Base-by-base conservation (phyloP, 1,140 invertebrate genomes). In the Scylla paramamosain region DNA sequence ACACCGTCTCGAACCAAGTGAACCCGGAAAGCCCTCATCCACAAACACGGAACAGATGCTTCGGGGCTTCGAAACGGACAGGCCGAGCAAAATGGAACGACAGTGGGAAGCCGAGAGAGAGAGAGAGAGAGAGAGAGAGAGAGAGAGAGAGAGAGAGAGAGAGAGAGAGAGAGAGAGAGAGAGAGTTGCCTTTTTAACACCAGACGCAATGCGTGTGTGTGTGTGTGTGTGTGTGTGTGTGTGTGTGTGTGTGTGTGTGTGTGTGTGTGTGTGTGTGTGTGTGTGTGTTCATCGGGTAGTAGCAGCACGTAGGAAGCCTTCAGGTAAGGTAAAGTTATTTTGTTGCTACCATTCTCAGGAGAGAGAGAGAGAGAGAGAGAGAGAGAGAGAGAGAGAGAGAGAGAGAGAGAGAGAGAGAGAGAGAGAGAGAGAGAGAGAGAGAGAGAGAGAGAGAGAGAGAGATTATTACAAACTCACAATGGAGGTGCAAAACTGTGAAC, bases 361-460 rank as follows among this genome's bases (percentile, higher is more conserved):
- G 67, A 77, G 59, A 25, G 20, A 25, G 59, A 77, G 67, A 8
- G 10, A 0, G 67, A 77, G 67, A n/a, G 52, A 46, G n/a, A 46
- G n/a, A 20, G 3, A 12, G 32, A 28, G 39, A 52, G 32, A 29
- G 16, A 29, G 52, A 59, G 25, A 59, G 4, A 67, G 52, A 59
- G 52, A 86, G 28, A 88, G 28, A 88, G 86, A 88, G 86, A 88
- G 86, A 88, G 86, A 88, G 83, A 88, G 86, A 32, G 86, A 39
- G 86, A 39, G 86, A 88, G 86, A 46, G n/a, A 46, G n/a, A 6
- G 0, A 12, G 32, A 28, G 39, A 46, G 32, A 29, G 25, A 16
- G 52, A 59, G 25, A 29, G 4, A 67, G 14, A 59, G n/a, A 59
- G 48, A 91, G 46, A 39, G n/a, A 67, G 46, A 59, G 31, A 31